Evolutionary conservation across 2,797 vertebrate genomes (phyloP).

Genomic region (Chaunax sp.): DNA sequence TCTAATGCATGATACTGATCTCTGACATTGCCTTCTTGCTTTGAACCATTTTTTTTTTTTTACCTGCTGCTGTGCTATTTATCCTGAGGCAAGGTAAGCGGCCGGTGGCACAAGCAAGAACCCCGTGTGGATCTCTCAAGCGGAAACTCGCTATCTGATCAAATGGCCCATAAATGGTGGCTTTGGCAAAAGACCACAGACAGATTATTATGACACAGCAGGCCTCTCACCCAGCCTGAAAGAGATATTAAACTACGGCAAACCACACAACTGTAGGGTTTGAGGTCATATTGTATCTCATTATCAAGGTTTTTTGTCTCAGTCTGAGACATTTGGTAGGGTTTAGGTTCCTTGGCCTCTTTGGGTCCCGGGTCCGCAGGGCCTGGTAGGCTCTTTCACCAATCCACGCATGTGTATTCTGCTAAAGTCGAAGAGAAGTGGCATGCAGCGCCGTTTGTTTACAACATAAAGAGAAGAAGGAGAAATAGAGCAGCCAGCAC

Average conservation of each 20-base stretch:
- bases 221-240: too few relatives aligned
- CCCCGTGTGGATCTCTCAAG: conserved; percentile 38
- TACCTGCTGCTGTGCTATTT: conserved; percentile 11
- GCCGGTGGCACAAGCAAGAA: conserved; percentile 29
- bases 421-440: conserved; percentile 8
- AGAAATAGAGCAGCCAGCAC: neutral
- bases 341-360: too few relatives aligned
- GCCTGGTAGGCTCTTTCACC: too few relatives aligned
- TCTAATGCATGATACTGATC: too few relatives aligned
- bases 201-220: neutral
- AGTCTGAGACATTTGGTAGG: too few relatives aligned
- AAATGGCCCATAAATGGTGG: conserved; percentile 33
- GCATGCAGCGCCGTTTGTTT: conserved; percentile 20
- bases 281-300: neutral
- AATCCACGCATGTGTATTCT: neutral
- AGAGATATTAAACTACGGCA: neutral
- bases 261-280: neutral
- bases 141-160: conserved; percentile 55
- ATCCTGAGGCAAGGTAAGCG: conserved; percentile 32
- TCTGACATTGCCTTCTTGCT: too few relatives aligned
- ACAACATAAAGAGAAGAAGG: conserved; percentile 8
- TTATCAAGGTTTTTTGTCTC: too few relatives aligned
- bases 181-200: conserved; percentile 7
- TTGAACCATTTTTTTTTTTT: too few relatives aligned
- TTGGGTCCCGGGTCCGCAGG: too few relatives aligned